Conservation (phyloP, 2,888 invertebrate species). For the Drosophila pseudotakahashii region DNA sequence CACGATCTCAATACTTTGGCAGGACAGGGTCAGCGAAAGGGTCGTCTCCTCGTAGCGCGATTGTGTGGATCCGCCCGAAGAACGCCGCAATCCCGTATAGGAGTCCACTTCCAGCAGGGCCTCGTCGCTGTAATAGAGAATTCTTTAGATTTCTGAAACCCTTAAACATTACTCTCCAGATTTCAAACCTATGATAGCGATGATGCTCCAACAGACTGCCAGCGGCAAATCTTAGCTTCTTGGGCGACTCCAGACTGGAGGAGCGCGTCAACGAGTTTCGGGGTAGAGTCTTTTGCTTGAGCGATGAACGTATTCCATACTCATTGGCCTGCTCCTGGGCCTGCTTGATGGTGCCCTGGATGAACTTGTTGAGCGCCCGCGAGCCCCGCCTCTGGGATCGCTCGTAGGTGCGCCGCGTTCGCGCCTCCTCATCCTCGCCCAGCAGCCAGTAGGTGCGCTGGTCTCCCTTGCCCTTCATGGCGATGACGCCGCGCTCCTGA, state of each 20-base stretch:
- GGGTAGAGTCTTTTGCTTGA: conserved; percentile 88
- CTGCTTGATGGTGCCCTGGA: conserved; percentile 83
- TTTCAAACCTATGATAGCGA: conserved; percentile 82
- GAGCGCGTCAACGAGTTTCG: conserved; percentile 87
- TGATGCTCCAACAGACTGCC: conserved; percentile 87
- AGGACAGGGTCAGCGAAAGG: conserved; percentile 80
- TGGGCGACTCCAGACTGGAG: conserved; percentile 93
- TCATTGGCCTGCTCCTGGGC: conserved; percentile 67
- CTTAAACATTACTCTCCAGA: no score
- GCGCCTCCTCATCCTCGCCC: conserved; percentile 89
- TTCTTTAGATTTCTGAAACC: no score
- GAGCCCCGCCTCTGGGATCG: conserved; percentile 85
- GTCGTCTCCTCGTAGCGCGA: conserved; percentile 82
- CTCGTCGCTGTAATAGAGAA: conserved; percentile 78
- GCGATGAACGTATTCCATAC: conserved; percentile 87
- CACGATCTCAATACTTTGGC: conserved; percentile 81
- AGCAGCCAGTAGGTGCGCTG: conserved; percentile 93
- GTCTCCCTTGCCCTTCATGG: conserved; percentile 94
- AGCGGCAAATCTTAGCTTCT: conserved; percentile 91
- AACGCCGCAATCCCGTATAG: conserved; percentile 79
- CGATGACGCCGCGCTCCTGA: conserved; percentile 89
- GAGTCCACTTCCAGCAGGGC: conserved; percentile 83
- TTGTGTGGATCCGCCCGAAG: conserved; percentile 82
- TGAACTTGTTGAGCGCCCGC: conserved; percentile 83
- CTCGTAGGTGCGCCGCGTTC: conserved; percentile 86